These are phyloP conservation scores for Strix aluco DNA, from an alignment of 2,113 vertebrate species.

Conservation along the genomic window DNA sequence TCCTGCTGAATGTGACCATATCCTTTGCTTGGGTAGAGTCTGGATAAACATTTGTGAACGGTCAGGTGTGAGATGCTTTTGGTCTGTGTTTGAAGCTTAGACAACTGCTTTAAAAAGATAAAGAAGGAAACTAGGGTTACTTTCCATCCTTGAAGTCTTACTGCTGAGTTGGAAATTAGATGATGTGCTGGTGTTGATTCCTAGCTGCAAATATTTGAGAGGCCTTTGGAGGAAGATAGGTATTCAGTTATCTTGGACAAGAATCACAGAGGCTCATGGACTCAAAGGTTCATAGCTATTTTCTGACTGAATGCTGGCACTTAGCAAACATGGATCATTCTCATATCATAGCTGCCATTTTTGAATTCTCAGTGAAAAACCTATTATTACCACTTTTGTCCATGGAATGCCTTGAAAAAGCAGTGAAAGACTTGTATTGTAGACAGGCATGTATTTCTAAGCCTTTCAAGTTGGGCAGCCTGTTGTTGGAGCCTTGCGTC, in stretches of 20 bases:
- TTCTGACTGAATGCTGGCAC: background rate
- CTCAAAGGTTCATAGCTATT: rapidly evolving
- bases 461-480: background rate
- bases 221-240: background rate
- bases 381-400: background rate
- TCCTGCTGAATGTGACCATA: background rate
- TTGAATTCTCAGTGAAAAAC: background rate
- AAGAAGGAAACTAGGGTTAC: background rate
- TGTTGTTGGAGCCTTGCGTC: rapidly evolving
- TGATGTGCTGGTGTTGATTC: background rate
- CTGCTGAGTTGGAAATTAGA: background rate
- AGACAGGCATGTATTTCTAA: background rate
- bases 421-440: background rate
- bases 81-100: background rate
- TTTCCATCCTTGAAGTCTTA: background rate
- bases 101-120: background rate
- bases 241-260: background rate
- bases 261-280: background rate
- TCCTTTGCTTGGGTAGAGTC: background rate
- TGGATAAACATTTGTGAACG: background rate
- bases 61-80: background rate
- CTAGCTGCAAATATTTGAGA: background rate
- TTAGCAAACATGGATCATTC: background rate
- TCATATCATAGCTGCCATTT: background rate
- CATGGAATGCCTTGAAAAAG: background rate